These are phyloP conservation scores for Lucilia sericata DNA, from an alignment of 1,140 invertebrate species.

Conservation along the genomic window DNA sequence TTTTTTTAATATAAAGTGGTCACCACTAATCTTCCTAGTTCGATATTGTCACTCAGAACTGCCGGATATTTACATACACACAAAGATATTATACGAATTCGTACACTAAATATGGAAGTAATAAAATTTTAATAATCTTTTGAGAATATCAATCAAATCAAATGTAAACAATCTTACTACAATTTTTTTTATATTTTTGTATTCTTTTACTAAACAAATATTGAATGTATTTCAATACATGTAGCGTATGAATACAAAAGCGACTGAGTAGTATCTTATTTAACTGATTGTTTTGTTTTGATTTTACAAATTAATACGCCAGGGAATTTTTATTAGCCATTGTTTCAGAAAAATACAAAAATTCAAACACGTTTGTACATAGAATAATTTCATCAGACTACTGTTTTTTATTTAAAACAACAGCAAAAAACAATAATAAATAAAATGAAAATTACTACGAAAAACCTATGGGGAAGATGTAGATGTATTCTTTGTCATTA, in stretches of 20 bases:
- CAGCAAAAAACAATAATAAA: too few species aligned
- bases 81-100: background rate
- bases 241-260: too few species aligned
- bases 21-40: too few species aligned
- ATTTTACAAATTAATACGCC: conserved; percentile 39
- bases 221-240: too few species aligned
- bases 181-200: too few species aligned
- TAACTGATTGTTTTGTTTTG: conserved; percentile 2
- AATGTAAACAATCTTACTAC: conserved; percentile 18
- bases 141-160: conserved; percentile 40
- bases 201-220: too few species aligned
- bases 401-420: background rate
- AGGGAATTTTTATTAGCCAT: conserved; percentile 41
- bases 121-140: conserved; percentile 42
- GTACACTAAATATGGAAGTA: conserved; percentile 31
- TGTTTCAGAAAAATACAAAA: conserved; percentile 32
- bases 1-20: too few species aligned
- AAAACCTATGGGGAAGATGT: background rate
- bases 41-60: too few species aligned
- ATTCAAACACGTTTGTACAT: background rate
- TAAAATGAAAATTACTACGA: background rate
- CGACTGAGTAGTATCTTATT: background rate
- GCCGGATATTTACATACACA: too few species aligned
- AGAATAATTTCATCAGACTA: background rate
- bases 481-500: background rate